Evolutionary conservation across 2,113 vertebrate genomes (phyloP).

Genomic region (Clarias magur): DNA sequence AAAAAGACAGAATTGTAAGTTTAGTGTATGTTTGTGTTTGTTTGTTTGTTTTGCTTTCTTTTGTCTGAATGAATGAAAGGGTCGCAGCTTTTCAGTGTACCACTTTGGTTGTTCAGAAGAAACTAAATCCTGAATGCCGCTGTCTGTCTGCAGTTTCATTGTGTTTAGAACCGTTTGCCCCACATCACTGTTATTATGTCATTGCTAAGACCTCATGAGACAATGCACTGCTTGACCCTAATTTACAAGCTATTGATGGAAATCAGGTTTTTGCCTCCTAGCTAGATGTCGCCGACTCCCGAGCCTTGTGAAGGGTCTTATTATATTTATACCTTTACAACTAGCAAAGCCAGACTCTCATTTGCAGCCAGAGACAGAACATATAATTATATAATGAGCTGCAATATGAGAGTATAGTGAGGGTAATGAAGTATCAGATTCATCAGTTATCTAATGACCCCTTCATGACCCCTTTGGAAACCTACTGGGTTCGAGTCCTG

Average conservation of each 20-base stretch:
- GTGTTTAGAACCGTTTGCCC: neutral
- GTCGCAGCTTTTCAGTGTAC: neutral
- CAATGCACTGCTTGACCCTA: neutral
- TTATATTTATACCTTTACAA: neutral
- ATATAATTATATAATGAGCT: constrained; percentile 38
- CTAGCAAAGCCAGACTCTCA: neutral
- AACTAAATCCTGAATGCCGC: neutral
- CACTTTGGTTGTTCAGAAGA: neutral
- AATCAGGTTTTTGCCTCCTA: neutral
- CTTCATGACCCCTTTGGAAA: constrained; percentile 39
- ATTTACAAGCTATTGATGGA: neutral
- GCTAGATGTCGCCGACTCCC: neutral
- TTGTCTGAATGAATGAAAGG: neutral
- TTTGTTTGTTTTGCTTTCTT: too few relatives aligned
- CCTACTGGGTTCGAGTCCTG: neutral
- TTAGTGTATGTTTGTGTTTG: too few relatives aligned
- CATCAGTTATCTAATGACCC: constrained; percentile 63
- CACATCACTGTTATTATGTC: neutral
- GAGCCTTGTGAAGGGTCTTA: neutral
- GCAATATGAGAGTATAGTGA: constrained; percentile 16
- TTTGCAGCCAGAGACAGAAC: constrained; percentile 13
- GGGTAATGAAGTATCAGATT: constrained; percentile 18
- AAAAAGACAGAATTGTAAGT: too few relatives aligned
- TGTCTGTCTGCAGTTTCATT: neutral
- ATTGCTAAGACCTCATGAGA: neutral